Evolutionary conservation across 1,140 invertebrate genomes (phyloP), one percentile per base, ranked within the genome.

Genomic region (Acromyrmex echinatior): DNA sequence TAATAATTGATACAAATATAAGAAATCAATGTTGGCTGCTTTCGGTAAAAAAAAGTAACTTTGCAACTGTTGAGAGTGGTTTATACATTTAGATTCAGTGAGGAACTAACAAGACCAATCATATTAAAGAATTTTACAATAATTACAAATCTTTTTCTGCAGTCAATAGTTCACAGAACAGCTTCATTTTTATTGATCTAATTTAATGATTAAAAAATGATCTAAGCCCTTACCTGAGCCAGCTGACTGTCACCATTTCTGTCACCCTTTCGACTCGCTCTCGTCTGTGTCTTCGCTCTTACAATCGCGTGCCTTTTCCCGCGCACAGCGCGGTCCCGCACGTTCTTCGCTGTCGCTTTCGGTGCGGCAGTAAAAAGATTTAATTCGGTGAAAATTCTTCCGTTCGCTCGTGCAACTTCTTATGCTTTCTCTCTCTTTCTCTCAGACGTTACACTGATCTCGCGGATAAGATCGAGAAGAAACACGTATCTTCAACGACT

Each of bases 401-500:
- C 71, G 76, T n/a, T 63, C n/a, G 51, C 73, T 71, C 74, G 28
- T 49, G 60, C 74, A 35, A 12, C 6, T 16, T 74, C n/a, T 66
- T n/a, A 62, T 21, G 60, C 68, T 79, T 10, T 79, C 10, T 85
- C n/a, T 56, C 18, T 31, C 9, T 3, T 12, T 63, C 12, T 53
- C 31, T 68, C 39, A 18, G 25, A 2, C 16, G 51, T 63, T 85
- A 73, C 76, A 86, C 76, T 51, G 39, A 12, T 49, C 3, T 62
- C n/a, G 45, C 56, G 39, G 58, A 79, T 86, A 65, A 91, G 45
- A 86, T 80, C 82, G 80, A 88, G 73, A 62, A 31, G 51, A 39
- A 82, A 74, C 89, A 74, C 87, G 90, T 86, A 49, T 60, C 84
- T 73, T 71, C 81, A 12, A 60, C 86, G 87, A 88, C 90, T 90